Evolutionary conservation across 2,113 vertebrate genomes (phyloP), one percentile per base, ranked within the genome.

Genomic region (Mustela nigripes): DNA sequence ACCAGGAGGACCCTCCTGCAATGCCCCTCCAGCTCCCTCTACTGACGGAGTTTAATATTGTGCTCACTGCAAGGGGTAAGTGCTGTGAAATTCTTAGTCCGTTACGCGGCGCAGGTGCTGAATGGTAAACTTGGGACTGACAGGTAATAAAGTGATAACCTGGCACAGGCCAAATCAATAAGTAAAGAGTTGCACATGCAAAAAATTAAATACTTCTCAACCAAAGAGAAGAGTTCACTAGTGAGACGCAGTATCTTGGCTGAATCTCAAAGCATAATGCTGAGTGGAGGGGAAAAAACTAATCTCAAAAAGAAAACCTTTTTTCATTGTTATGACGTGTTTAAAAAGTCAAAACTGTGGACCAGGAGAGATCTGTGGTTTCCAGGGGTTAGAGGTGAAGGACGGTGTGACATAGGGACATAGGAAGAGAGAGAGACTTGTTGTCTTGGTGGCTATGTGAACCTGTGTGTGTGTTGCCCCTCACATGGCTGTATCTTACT

Each of bases 41-140:
- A 22, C 36, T 22, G 48, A 69, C 1, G 15, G 12, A 31, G 14
- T 11, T 16, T 0, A 31, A 5, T 18, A 1, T 2, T 53, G 12
- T 26, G 2, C 33, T 82, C 39, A 10, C 11, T 39, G 19, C 22
- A 11, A 22, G 2, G 36, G 39, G 22, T 3, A 45, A 65, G 21
- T 1, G 15, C 45, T 65, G 39, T 33, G 48, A 1, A 69, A 50
- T 31, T 7, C 50, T 48, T 48, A 26, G 28, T 14, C 67, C 14
- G 0, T 9, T 45, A 26, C 2, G 0, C 62, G 48, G 12, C 45
- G 87, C 5, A 22, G 65, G 7, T 67, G 53, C 21, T 15, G 28
- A 76, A 53, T 19, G 62, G 81, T 62, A 74, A 87, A 24, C 22
- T 1, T 4, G 19, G 31, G 82, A 11, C 21, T 86, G 16, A 67